These are phyloP conservation scores for Triops cancriformis DNA, from an alignment of 1,140 invertebrate genomes.

Conservation along the genomic window DNA sequence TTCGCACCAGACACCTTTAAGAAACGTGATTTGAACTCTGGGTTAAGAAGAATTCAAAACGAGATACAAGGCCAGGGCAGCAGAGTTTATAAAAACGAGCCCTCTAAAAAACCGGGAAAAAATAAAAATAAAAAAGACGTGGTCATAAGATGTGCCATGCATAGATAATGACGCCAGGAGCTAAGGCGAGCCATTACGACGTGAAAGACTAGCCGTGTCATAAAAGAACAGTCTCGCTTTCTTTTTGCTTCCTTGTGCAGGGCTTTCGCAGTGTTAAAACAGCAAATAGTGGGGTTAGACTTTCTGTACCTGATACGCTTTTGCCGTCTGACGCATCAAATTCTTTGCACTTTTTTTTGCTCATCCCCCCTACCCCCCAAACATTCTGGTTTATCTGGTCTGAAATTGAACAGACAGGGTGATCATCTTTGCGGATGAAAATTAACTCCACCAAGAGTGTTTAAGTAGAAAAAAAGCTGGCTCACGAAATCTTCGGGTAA, in stretches of 20 bases:
- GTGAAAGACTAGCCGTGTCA: constrained; percentile 12
- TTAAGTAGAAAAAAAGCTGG: too few species aligned
- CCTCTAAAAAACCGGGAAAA: background rate
- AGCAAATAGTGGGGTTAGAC: background rate
- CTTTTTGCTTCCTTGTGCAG: background rate
- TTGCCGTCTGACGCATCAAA: background rate
- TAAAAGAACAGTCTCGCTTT: background rate
- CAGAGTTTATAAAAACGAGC: background rate
- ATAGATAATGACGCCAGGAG: constrained; percentile 8
- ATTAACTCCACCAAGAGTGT: too few species aligned
- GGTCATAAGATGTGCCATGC: background rate
- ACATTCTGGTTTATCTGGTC: too few species aligned
- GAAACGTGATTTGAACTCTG: background rate
- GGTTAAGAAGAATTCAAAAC: background rate
- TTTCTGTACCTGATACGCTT: background rate
- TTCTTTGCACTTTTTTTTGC: background rate
- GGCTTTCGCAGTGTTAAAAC: background rate
- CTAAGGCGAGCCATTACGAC: constrained; percentile 12
- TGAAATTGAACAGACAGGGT: too few species aligned
- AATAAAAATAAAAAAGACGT: constrained; percentile 1
- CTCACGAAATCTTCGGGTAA: too few species aligned
- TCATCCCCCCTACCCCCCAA: too few species aligned
- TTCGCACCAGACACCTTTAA: background rate
- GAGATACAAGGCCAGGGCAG: background rate
- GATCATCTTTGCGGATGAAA: too few species aligned